These are phyloP conservation scores for Tetragnatha versicolor DNA, from an alignment of 1,140 invertebrate genomes.

Conservation along the genomic window DNA sequence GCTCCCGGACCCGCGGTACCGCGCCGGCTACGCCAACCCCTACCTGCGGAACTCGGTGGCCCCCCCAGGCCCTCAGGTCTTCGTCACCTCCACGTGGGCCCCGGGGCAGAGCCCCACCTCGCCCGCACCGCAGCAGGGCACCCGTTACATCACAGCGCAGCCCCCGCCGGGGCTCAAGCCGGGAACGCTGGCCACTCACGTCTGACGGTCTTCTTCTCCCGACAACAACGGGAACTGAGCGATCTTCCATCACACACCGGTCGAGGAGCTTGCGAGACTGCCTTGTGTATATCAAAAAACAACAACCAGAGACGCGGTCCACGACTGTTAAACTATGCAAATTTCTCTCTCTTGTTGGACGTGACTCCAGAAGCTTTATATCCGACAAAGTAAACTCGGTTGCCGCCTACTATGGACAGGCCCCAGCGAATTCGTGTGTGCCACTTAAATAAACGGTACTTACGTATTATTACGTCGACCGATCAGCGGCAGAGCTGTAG, in stretches of 20 bases:
- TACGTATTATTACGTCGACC: too few relatives aligned
- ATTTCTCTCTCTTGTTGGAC: slow-evolving; percentile 48
- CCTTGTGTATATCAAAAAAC: slow-evolving; percentile 54
- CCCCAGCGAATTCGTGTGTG: slow-evolving; percentile 15
- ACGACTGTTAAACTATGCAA: slow-evolving; percentile 55
- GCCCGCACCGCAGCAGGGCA: slow-evolving; percentile 57
- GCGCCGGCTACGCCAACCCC: slow-evolving; percentile 87
- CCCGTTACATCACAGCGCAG: slow-evolving; percentile 66
- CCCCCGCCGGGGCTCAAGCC: slow-evolving; percentile 66
- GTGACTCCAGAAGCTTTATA: slow-evolving; percentile 17
- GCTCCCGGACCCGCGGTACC: slow-evolving; percentile 78
- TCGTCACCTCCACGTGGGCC: slow-evolving; percentile 51
- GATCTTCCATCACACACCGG: too few relatives aligned
- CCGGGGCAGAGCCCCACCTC: slow-evolving; percentile 57
- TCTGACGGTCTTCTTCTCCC: slow-evolving; percentile 61
- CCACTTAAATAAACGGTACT: slow-evolving; percentile 40
- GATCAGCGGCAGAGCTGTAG: too few relatives aligned
- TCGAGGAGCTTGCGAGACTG: slow-evolving; percentile 49
- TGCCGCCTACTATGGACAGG: slow-evolving; percentile 13
- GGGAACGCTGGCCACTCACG: slow-evolving; percentile 71
- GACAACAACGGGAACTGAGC: slow-evolving; percentile 28
- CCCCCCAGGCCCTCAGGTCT: slow-evolving; percentile 60
- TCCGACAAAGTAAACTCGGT: not conserved
- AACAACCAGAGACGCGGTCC: too few relatives aligned
- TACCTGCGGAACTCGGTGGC: slow-evolving; percentile 73